Conservation (phyloP, 1,140 invertebrate species). For the Diorhabda carinulata region DNA sequence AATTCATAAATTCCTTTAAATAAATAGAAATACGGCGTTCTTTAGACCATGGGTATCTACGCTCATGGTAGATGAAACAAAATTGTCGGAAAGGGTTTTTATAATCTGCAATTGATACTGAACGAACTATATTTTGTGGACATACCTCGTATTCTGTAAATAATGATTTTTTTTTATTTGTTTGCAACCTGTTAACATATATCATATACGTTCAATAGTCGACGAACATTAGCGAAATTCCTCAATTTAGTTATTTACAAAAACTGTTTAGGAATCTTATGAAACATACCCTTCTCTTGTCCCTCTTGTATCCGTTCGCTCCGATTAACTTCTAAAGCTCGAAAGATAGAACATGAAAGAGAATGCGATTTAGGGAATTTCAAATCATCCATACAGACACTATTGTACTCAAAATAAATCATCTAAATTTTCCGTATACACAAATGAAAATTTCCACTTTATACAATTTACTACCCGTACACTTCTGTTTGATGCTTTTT, state of each 20-base stretch:
- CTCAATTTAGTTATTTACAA: background rate
- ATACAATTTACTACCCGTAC: no score
- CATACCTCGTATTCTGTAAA: no score
- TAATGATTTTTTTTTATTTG: no score
- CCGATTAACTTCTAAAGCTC: background rate
- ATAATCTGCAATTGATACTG: no score
- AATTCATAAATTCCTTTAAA: no score
- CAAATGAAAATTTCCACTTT: no score
- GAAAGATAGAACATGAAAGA: conserved; percentile 2
- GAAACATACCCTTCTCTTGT: background rate
- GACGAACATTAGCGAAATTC: background rate
- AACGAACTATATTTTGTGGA: no score
- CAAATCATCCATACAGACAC: background rate
- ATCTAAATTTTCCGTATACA: background rate
- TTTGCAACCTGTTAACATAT: background rate
- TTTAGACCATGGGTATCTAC: no score
- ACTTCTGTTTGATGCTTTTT: no score
- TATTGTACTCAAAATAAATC: background rate
- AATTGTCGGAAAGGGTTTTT: no score
- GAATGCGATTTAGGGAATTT: background rate
- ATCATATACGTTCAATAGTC: background rate
- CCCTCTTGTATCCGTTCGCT: background rate
- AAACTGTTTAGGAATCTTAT: background rate
- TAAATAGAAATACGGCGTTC: no score
- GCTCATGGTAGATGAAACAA: no score